These are phyloP conservation scores for Eilema caniola DNA, from an alignment of 2,888 invertebrate genomes.

Conservation along the genomic window DNA sequence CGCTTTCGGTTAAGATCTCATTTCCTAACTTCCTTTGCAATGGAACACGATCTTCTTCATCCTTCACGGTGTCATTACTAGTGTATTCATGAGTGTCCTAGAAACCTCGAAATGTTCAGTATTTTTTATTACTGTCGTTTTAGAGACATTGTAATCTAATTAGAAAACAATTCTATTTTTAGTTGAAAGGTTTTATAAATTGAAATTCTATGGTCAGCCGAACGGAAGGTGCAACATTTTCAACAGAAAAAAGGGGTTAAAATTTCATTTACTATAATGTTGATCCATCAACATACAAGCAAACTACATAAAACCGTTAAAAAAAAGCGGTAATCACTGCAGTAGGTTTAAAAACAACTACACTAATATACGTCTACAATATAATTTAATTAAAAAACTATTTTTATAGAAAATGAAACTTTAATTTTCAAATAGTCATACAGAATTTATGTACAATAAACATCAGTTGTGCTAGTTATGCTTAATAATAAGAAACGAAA, in stretches of 20 bases:
- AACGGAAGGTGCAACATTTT: too few relatives aligned
- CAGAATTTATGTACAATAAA: constrained; percentile 9
- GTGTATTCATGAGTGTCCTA: background rate
- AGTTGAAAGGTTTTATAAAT: too few relatives aligned
- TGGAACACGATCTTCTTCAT: constrained; percentile 19
- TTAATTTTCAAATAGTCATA: constrained; percentile 10
- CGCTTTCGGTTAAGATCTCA: constrained; percentile 22
- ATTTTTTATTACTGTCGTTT: background rate
- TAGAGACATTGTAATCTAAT: too few relatives aligned
- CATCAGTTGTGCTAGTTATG: constrained; percentile 13
- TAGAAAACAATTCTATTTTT: too few relatives aligned
- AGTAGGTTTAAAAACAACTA: background rate
- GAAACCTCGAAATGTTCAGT: background rate
- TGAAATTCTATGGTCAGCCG: too few relatives aligned
- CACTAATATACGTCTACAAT: background rate
- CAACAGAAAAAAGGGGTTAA: too few relatives aligned
- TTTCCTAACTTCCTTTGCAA: constrained; percentile 28
- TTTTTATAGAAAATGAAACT: constrained; percentile 3
- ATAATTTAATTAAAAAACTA: constrained; percentile 2
- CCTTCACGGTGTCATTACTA: constrained; percentile 10
- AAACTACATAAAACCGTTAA: too few relatives aligned
- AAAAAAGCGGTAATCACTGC: too few relatives aligned
- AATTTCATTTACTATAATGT: too few relatives aligned
- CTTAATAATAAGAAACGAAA: constrained; percentile 13
- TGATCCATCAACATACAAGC: too few relatives aligned